These are phyloP conservation scores for Chaetorhynchus papuensis DNA, from an alignment of 2,113 vertebrate species.

Conservation along the genomic window DNA sequence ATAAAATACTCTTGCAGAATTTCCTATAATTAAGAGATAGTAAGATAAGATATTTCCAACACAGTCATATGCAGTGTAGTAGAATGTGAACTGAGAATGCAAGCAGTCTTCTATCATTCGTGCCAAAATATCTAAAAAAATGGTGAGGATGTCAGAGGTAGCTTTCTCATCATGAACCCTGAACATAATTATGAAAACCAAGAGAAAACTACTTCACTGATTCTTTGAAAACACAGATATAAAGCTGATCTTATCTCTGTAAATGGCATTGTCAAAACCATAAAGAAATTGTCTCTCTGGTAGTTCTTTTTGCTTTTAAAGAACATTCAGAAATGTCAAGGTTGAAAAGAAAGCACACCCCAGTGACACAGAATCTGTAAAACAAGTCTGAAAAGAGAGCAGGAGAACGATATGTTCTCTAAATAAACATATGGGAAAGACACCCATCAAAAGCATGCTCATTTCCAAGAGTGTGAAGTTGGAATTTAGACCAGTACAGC, in stretches of 20 bases:
- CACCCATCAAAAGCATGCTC: background rate
- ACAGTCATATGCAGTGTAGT: background rate
- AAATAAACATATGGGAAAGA: background rate
- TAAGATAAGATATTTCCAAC: background rate
- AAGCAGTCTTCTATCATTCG: background rate
- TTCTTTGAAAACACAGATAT: background rate
- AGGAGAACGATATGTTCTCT: rapidly evolving
- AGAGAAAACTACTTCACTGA: background rate
- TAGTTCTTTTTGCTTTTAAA: background rate
- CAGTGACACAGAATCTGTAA: background rate
- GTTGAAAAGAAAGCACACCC: background rate
- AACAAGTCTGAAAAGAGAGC: background rate
- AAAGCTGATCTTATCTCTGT: background rate
- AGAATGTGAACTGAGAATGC: background rate
- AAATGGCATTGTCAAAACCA: background rate
- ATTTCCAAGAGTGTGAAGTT: background rate
- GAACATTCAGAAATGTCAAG: background rate
- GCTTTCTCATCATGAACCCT: background rate
- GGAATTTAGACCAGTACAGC: background rate
- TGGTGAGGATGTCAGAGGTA: background rate
- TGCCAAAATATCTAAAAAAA: background rate
- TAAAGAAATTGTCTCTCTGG: background rate
- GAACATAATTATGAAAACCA: background rate
- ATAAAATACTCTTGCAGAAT: background rate
- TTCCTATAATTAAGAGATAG: background rate